Base-by-base conservation (phyloP, 1,140 invertebrate species). In the Fopius arisanus region DNA sequence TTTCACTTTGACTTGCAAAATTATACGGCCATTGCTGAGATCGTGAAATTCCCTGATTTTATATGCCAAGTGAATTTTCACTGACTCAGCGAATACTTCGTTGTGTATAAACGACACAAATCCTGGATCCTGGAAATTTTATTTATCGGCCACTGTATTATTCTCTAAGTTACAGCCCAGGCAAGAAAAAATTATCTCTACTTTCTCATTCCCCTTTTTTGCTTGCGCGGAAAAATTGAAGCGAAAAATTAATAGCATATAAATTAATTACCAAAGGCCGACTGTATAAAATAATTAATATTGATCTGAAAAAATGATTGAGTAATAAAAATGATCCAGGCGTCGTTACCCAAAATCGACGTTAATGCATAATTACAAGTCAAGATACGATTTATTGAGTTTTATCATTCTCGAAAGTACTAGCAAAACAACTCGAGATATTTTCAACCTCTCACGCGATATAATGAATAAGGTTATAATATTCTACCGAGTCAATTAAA, bases 1-100 rank as follows among this genome's bases (percentile, higher is more conserved):
- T 59, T 59, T 59, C 54, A 59, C 54, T 59, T 59, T 59, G 54
- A 59, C 54, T 59, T 59, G 54, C 54, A 59, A 59, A 59, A 59
- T 59, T 26, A 26, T 59, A 59, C 54, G 14, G 23, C 23, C 54
- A 23, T 59, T 28, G 21, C 10, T 59, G 54, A 59, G 54, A 59
- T 59, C 54, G 54, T 59, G 43, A 48, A 59, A 59, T 59, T 59
- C 19, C 54, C 23, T 59, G 54, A 59, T 59, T 59, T 59, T 59
- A 59, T 59, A 59, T 59, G 23, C 19, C 10, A 59, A 59, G 54
- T 23, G 10, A 59, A 59, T 59, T 59, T 59, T 59, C 54, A 59
- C 54, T 59, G 54, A 28, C 54, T 59, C 54, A 14, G 23, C 23
- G 23, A 59, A 59, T 23, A 4, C 54, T n/a, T 21, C 1, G 3